Base-by-base conservation (phyloP, 2,113 vertebrate species). In the Heterotilapia buettikoferi region DNA sequence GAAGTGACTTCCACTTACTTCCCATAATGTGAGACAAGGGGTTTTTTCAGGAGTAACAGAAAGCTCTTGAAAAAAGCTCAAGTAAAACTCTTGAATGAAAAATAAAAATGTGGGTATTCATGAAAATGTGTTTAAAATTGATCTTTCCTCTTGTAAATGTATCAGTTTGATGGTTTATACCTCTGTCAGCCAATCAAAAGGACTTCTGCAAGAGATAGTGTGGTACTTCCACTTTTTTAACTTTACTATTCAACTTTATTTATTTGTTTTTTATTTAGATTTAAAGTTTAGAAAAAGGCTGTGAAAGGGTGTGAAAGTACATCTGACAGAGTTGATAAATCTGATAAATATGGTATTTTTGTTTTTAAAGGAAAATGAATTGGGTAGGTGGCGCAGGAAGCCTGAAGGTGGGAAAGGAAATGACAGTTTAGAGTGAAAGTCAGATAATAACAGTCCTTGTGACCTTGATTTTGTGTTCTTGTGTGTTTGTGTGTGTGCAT, bases 401-500 rank as follows among this genome's bases (percentile, higher is more conserved):
- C n/a, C 10, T 40, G n/a, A 71, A 43, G 21, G 21, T 40, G 36
- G 81, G 52, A 68, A 26, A 53, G 38, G 57, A 90, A 82, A 59
- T 4, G 6, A 4, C 38, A 53, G 19, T 3, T 24, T 6, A n/a
- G 4, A 80, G 5, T 38, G 9, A 53, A 88, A 38, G 54, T 76
- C 50, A 21, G 57, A 82, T 47, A 56, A 73, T 73, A 56, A 13
- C 8, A 63, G 24, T 0, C 2, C 21, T 54, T 45, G 53, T 92
- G 87, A 94, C 90, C 84, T 92, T 90, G 53, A 78, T 43, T 84
- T 21, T 10, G 47, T 21, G 79, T 18, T 45, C 9, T 24, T 47
- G 40, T 76, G 40, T 76, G 68, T 73, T 40, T 82, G 7, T 53
- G 3, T 61, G 16, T 31, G 36, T 81, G 36, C 5, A 13, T 9